Conservation (phyloP, 2,797 vertebrate genomes). For the Phrynocephalus forsythii region DNA sequence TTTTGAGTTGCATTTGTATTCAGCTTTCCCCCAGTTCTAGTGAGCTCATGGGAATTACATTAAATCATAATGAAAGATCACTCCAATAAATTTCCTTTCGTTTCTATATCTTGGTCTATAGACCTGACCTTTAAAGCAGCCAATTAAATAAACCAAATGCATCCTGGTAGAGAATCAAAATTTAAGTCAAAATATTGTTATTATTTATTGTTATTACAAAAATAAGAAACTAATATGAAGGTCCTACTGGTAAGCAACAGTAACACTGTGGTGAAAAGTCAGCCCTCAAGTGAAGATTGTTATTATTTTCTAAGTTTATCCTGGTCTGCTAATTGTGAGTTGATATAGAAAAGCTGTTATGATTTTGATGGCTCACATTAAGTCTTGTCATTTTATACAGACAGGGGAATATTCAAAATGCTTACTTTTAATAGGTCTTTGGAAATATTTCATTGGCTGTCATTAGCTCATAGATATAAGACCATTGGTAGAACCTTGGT, state of each 20-base stretch:
- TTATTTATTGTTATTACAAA: not conserved
- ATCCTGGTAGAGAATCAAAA: not conserved
- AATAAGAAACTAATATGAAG: not conserved
- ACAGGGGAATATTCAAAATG: not conserved
- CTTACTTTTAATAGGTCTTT: not conserved
- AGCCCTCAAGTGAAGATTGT: not conserved
- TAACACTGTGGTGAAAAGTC: not conserved
- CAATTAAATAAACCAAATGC: not conserved
- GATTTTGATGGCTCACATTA: not conserved
- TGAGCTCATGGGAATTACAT: slow-evolving; percentile 3
- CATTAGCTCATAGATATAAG: not conserved
- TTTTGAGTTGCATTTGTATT: slow-evolving; percentile 13
- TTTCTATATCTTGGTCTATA: not conserved
- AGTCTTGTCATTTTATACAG: not conserved
- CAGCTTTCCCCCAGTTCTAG: slow-evolving; percentile 5
- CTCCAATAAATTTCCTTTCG: not conserved
- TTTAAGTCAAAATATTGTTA: not conserved
- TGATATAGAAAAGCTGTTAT: not conserved
- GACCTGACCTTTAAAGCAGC: not conserved
- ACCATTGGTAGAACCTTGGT: not conserved
- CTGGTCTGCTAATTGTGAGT: not conserved
- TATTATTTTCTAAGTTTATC: not conserved
- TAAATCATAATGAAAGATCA: not conserved
- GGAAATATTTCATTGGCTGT: not conserved
- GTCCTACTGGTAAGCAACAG: not conserved